These are phyloP conservation scores for Eustalomyia histrio DNA, from an alignment of 2,888 invertebrate genomes.

Conservation along the genomic window DNA sequence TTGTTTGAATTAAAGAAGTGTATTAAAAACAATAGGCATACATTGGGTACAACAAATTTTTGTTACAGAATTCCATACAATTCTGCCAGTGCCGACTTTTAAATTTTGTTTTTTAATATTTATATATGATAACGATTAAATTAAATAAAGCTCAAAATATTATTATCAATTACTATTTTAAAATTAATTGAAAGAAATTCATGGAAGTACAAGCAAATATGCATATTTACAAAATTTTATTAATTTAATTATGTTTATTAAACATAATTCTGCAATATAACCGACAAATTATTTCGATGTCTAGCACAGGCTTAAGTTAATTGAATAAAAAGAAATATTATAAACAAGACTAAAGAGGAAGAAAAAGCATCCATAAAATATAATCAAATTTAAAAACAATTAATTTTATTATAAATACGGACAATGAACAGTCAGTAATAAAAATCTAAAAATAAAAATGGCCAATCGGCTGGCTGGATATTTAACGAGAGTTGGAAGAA, in stretches of 20 bases:
- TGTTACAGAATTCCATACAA: no score
- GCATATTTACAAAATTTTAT: background rate
- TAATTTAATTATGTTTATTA: constrained; percentile 44
- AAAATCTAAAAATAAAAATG: background rate
- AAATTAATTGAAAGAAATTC: background rate
- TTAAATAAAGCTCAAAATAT: background rate
- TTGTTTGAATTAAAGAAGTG: no score
- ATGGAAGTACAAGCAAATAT: background rate
- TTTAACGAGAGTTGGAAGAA: constrained; percentile 37
- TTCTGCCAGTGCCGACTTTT: no score
- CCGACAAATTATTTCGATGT: background rate
- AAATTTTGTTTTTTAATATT: no score
- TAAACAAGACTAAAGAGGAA: background rate
- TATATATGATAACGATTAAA: no score
- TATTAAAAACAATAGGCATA: no score
- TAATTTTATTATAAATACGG: constrained; percentile 36
- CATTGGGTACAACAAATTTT: no score
- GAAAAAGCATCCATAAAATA: constrained; percentile 1
- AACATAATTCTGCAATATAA: constrained; percentile 35
- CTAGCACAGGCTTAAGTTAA: constrained; percentile 33
- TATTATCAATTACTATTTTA: background rate
- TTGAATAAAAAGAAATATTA: constrained; percentile 31
- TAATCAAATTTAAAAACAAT: constrained; percentile 61
- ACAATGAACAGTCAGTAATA: background rate
- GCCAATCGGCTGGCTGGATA: constrained; percentile 11